Evolutionary conservation across 2,797 vertebrate genomes (phyloP), one percentile per base, ranked within the genome.

Genomic region (Danio albolineatus): DNA sequence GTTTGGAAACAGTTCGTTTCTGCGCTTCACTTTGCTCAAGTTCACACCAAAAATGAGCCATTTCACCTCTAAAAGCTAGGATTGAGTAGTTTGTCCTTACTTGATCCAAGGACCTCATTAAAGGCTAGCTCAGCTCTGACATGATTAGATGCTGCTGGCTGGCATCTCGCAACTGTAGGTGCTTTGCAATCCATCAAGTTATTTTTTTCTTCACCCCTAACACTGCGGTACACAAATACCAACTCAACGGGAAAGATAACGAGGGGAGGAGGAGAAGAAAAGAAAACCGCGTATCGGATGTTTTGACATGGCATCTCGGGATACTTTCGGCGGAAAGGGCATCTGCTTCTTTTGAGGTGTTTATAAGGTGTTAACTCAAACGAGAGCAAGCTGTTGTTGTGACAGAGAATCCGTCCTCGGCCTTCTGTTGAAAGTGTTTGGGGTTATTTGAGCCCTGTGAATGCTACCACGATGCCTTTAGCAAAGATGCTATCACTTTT

Each of bases 361-460:
- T 48, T 57, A 36, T 13, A 77, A 67, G 5, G 75, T 41, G 59
- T 49, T 43, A 48, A 64, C 48, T 39, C 13, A 38, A 62, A 38
- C 19, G 16, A 21, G 7, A 71, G 48, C 43, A 46, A 72, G 54
- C 61, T 60, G 39, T 16, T 44, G 69, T 49, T 17, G 59, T 69
- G 44, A 51, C 62, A 69, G 16, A 44, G 7, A 69, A 59, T 46
- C 64, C 6, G 6, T 21, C 61, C 2, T 21, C 36, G 53, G 2
- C 49, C 49, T 10, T 21, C 48, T 74, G 64, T 49, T 39, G 38
- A 53, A 73, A 44, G 48, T 48, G 66, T 72, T 67, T 21, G 48
- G 65, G 81, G 71, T 80, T 75, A 80, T 80, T 69, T 73, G n/a
- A 73, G 62, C 73, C 72, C 73, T 28, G 36, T 28, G 57, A 28